Evolutionary conservation across 2,888 invertebrate genomes (phyloP).

Genomic region (Allolobophora icterica): DNA sequence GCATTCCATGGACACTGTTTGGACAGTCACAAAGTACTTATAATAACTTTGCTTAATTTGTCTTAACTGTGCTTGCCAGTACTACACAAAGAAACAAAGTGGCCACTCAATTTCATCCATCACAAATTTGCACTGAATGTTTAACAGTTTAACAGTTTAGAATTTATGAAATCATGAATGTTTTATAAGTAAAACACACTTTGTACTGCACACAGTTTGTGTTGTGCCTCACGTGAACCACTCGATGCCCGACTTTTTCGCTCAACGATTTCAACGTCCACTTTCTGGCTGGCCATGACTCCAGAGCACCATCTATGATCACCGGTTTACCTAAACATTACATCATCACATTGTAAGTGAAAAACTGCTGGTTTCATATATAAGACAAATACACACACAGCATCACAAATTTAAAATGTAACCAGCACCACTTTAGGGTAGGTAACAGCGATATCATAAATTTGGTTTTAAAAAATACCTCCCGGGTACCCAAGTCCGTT

Average conservation of each 20-base stretch:
- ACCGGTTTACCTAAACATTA: slow-evolving; percentile 47
- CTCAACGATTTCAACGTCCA: slow-evolving; percentile 50
- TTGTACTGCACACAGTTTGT: slow-evolving; percentile 51
- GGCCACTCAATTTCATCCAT: not conserved
- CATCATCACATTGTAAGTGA: not conserved
- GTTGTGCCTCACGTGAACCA: slow-evolving; percentile 49
- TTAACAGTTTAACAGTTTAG: not conserved
- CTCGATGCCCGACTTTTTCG: slow-evolving; percentile 46
- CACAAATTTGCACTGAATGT: not conserved
- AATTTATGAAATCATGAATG: not conserved
- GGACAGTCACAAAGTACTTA: too few relatives aligned
- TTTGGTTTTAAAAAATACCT: too few relatives aligned
- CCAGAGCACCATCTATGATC: slow-evolving; percentile 46
- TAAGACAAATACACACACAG: not conserved
- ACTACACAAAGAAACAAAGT: not conserved
- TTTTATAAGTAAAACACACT: slow-evolving; percentile 34
- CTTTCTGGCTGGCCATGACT: slow-evolving; percentile 48
- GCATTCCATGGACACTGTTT: too few relatives aligned
- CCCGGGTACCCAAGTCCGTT: too few relatives aligned
- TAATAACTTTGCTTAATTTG: too few relatives aligned
- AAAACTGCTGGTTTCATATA: not conserved
- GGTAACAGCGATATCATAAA: too few relatives aligned
- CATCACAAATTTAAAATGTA: not conserved
- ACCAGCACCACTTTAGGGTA: not conserved
- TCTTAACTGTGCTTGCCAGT: not conserved